phyloP scores from a whole-genome alignment of 1,140 invertebrate genomes.

The Plodia interpunctella region DNA sequence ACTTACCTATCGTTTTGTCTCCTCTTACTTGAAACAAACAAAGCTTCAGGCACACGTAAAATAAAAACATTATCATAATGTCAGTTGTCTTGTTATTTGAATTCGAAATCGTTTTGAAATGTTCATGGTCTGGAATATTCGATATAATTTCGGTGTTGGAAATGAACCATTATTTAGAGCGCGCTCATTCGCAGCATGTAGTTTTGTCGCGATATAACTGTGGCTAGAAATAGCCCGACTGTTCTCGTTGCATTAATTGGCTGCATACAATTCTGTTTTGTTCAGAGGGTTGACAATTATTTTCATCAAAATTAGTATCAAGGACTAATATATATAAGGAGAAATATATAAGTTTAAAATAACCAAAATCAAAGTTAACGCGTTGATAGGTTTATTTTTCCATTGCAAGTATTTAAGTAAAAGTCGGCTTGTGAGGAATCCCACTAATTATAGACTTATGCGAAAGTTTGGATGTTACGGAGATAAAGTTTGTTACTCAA shows the following conservation, averaged over 20 bases:
- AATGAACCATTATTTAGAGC: neutral
- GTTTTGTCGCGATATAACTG: constrained; percentile 37
- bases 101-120: neutral
- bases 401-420: no score
- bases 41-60: neutral
- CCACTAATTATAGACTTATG: no score
- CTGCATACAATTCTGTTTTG: constrained; percentile 12
- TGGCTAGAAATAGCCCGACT: constrained; percentile 40
- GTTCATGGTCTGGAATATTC: neutral
- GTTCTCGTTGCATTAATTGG: constrained; percentile 28
- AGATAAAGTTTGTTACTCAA: no score
- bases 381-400: no score
- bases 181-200: constrained; percentile 12
- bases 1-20: constrained; percentile 43
- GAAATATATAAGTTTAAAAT: no score
- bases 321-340: no score
- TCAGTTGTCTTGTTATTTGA: neutral
- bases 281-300: neutral
- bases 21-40: constrained; percentile 24
- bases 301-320: no score
- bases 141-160: neutral
- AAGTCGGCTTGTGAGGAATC: no score
- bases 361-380: no score
- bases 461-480: no score
- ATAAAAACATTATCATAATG: neutral